These are phyloP conservation scores for Neoniphon sammara DNA, from an alignment of 2,797 vertebrate genomes.

Conservation along the genomic window DNA sequence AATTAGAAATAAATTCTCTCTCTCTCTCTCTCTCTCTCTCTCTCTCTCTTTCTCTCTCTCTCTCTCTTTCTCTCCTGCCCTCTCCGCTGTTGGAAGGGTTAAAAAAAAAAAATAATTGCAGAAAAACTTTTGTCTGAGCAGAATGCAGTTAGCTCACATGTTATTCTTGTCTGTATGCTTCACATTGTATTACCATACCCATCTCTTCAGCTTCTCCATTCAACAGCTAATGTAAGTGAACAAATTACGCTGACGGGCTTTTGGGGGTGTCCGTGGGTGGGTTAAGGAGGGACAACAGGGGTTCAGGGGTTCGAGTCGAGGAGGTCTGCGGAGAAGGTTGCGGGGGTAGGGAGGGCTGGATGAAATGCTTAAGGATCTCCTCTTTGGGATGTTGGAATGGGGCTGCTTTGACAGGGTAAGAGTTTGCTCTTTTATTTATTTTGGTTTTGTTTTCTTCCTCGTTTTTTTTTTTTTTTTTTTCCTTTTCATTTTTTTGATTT, in stretches of 20 bases:
- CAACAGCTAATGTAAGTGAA: conserved; percentile 93
- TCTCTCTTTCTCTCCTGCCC: conserved; percentile 56
- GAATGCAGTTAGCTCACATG: conserved; percentile 91
- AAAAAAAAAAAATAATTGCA: conserved; percentile 79
- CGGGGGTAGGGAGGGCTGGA: conserved; percentile 59
- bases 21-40: conserved; percentile 66
- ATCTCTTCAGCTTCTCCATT: conserved; percentile 93
- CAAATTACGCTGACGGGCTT: conserved; percentile 83
- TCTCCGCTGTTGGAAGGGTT: conserved; percentile 76
- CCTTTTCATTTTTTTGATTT: conserved; percentile 54
- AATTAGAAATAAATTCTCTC: too few species aligned
- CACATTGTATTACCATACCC: conserved; percentile 87
- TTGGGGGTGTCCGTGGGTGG: conserved; percentile 78
- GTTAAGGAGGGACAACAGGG: conserved; percentile 59
- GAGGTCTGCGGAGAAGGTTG: conserved; percentile 52
- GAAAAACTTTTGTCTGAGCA: conserved; percentile 87
- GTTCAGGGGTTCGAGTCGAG: conserved; percentile 53
- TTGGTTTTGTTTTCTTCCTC: conserved; percentile 66
- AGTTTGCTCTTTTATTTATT: conserved; percentile 75
- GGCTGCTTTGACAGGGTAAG: conserved; percentile 72
- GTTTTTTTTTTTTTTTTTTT: conserved; percentile 44
- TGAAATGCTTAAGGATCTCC: conserved; percentile 28
- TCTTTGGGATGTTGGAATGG: conserved; percentile 62
- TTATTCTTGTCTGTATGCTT: conserved; percentile 88
- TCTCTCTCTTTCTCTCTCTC: conserved; percentile 43